A percentile compares a stretch with the other conserved stretches of the same genome.
These are phyloP conservation scores for Lutjanus argentimaculatus DNA, from an alignment of 2,797 vertebrate genomes.

Conservation along the genomic window DNA sequence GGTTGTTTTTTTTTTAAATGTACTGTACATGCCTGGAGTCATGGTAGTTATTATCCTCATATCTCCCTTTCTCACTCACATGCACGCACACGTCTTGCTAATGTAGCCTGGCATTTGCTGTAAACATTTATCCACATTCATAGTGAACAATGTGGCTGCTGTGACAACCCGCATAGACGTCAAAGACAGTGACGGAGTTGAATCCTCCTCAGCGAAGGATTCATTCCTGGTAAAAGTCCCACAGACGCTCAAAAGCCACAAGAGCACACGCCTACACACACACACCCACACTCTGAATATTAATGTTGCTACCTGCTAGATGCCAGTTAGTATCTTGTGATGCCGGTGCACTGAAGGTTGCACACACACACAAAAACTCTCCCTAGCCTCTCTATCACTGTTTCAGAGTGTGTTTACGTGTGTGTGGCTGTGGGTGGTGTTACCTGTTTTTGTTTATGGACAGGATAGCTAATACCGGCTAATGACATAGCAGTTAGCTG, in stretches of 20 bases:
- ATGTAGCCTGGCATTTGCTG: constrained; percentile 42
- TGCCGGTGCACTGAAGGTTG: constrained; percentile 25
- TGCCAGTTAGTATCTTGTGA: constrained; percentile 50
- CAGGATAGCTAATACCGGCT: constrained; percentile 48
- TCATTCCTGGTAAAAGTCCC: constrained; percentile 28
- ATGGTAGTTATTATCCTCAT: constrained; percentile 26
- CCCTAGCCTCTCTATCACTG: constrained; percentile 12
- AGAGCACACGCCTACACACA: constrained; percentile 15
- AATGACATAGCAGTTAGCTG: constrained; percentile 53
- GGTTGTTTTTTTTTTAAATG: constrained; percentile 35
- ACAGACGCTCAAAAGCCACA: constrained; percentile 10
- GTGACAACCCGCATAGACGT: constrained; percentile 44
- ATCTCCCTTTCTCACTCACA: neutral
- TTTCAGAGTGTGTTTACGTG: neutral
- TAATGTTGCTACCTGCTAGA: constrained; percentile 53
- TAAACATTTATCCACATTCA: constrained; percentile 45
- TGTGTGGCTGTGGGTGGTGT: neutral
- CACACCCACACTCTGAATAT: constrained; percentile 53
- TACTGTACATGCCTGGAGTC: constrained; percentile 42
- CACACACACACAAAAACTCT: constrained; percentile 12
- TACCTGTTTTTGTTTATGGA: constrained; percentile 42
- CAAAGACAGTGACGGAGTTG: constrained; percentile 32
- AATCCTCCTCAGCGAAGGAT: constrained; percentile 13
- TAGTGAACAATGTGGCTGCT: neutral
- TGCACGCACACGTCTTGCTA: neutral